These are phyloP conservation scores for Odontamblyopus rebecca DNA, from an alignment of 2,797 vertebrate species.

Conservation along the genomic window DNA sequence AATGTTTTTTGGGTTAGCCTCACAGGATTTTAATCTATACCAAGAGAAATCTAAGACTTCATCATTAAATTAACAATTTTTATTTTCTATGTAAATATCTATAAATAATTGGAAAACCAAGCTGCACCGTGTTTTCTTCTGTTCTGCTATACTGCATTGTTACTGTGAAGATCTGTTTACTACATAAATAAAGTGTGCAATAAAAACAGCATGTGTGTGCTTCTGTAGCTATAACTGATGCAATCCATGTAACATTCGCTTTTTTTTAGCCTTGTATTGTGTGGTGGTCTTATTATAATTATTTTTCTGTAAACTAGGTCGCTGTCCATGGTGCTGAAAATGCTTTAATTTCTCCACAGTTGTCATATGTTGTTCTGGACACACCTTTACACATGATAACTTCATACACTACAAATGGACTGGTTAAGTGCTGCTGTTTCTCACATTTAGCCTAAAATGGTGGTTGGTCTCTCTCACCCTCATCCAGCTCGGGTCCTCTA, in stretches of 20 bases:
- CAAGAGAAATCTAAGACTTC: slow-evolving; percentile 23
- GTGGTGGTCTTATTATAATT: not conserved
- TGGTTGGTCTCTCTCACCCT: not conserved
- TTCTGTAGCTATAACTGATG: not conserved
- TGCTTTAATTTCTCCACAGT: not conserved
- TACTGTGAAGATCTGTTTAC: slow-evolving; percentile 82
- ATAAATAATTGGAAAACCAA: slow-evolving; percentile 63
- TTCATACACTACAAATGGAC: not conserved
- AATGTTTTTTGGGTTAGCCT: slow-evolving; percentile 72
- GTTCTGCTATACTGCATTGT: slow-evolving; percentile 76
- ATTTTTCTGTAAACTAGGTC: not conserved
- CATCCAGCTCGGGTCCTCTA: too few relatives aligned
- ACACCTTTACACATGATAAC: not conserved
- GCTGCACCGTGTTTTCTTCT: slow-evolving; percentile 67
- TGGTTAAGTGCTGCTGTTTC: too few relatives aligned
- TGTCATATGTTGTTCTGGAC: not conserved
- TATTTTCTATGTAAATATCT: slow-evolving; percentile 72
- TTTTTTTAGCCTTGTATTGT: not conserved
- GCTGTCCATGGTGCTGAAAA: slow-evolving; percentile 21
- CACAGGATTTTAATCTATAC: slow-evolving; percentile 44
- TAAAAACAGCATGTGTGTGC: slow-evolving; percentile 56
- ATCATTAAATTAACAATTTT: slow-evolving; percentile 25
- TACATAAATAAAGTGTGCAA: slow-evolving; percentile 80
- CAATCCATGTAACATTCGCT: not conserved
- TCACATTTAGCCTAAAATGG: too few relatives aligned